These are phyloP conservation scores for Hetaerina titia DNA, from an alignment of 2,888 invertebrate genomes.

Conservation along the genomic window DNA sequence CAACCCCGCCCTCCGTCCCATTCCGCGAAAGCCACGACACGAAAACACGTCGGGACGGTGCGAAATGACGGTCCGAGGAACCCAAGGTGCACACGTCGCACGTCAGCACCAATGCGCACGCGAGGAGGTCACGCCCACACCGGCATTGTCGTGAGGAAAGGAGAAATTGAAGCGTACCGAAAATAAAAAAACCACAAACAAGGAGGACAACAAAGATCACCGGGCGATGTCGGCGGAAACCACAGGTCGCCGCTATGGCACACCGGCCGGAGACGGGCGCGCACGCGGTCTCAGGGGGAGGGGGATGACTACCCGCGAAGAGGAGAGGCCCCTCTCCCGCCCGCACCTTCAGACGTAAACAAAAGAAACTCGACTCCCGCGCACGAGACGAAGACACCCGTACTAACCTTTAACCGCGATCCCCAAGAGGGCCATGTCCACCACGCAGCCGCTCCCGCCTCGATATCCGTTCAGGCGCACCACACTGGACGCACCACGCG, in stretches of 20 bases:
- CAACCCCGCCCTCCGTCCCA: too few species aligned
- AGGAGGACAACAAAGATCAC: background rate
- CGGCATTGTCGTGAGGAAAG: background rate
- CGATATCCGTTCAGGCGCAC: slow-evolving; percentile 52
- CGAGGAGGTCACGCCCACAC: background rate
- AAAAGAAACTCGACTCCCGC: background rate
- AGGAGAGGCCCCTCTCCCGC: too few species aligned
- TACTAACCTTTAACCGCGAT: slow-evolving; percentile 42
- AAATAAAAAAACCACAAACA: background rate
- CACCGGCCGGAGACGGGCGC: too few species aligned
- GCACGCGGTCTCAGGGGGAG: too few species aligned
- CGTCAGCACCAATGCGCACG: background rate
- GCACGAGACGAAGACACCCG: background rate
- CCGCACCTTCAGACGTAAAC: background rate
- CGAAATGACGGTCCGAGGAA: too few species aligned
- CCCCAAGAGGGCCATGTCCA: slow-evolving; percentile 44
- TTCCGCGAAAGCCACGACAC: too few species aligned
- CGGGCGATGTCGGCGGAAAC: background rate
- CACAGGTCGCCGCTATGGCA: too few species aligned
- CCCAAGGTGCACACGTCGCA: too few species aligned
- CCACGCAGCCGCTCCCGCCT: background rate
- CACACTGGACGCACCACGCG: background rate
- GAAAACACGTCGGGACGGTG: background rate
- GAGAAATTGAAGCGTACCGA: background rate
- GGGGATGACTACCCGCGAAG: too few species aligned